phyloP scores from a whole-genome alignment of 2,113 vertebrate species.

The Carlito syrichta region DNA sequence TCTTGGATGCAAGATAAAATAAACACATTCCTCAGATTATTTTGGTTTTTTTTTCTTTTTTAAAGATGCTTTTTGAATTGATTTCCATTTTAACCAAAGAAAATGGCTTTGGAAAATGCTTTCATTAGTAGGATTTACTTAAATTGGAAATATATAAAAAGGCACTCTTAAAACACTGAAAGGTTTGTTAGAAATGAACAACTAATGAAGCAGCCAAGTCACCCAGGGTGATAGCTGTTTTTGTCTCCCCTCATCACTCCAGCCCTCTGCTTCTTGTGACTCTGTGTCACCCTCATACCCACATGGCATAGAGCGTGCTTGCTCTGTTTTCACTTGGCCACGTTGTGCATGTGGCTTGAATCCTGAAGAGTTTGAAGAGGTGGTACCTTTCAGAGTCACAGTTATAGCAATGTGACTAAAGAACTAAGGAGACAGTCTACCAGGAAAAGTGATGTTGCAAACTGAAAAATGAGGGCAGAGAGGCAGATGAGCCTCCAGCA shows the following conservation, averaged over 20 bases:
- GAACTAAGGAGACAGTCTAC: neutral
- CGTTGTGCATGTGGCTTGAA: neutral
- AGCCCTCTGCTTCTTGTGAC: neutral
- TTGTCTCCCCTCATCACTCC: neutral
- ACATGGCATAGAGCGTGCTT: neutral
- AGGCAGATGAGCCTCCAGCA: neutral
- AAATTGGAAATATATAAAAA: neutral
- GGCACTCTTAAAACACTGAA: neutral
- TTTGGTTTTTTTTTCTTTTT: neutral
- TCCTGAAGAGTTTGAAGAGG: neutral
- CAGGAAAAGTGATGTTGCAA: neutral
- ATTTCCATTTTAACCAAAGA: conserved; percentile 47
- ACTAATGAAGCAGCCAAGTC: neutral
- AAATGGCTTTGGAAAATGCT: conserved; percentile 24
- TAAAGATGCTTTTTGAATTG: neutral
- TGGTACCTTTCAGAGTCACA: neutral
- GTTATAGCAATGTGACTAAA: neutral
- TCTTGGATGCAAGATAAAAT: conserved; percentile 18
- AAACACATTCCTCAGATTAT: neutral
- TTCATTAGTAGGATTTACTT: conserved; percentile 21
- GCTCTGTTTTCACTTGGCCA: neutral
- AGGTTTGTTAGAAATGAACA: neutral
- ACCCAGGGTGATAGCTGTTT: neutral
- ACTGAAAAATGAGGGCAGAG: neutral
- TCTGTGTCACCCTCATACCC: neutral